phyloP scores from a whole-genome alignment of 2,888 invertebrate species.

The Luperina nickerlii region DNA sequence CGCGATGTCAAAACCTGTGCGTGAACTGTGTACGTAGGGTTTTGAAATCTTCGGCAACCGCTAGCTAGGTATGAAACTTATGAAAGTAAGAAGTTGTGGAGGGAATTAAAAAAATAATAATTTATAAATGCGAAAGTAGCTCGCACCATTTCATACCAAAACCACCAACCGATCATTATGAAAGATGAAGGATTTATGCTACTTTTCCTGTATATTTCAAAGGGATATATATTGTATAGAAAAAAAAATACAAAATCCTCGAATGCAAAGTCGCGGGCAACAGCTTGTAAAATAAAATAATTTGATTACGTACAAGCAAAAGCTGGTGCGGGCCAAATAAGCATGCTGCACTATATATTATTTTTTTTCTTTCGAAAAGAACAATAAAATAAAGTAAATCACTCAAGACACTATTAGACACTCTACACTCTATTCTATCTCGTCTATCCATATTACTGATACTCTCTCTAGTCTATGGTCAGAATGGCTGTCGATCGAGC shows the following conservation, averaged over 20 bases:
- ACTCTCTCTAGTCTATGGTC: conserved; percentile 53
- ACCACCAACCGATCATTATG: neutral
- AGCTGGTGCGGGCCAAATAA: neutral
- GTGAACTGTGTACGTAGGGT: neutral
- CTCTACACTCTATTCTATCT: neutral
- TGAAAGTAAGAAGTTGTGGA: too few species aligned
- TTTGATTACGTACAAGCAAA: neutral
- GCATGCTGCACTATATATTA: neutral
- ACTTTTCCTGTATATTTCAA: neutral
- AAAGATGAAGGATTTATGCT: neutral
- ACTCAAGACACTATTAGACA: neutral
- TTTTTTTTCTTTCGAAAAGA: neutral
- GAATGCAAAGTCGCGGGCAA: neutral
- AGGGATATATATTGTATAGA: neutral
- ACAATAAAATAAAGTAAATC: neutral
- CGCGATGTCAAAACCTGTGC: neutral
- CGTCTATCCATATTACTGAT: neutral
- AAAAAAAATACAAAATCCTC: neutral
- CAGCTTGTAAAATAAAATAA: neutral
- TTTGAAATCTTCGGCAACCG: neutral
- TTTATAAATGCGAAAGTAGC: too few species aligned
- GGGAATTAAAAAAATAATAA: too few species aligned
- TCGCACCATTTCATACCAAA: neutral
- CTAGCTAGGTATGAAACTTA: too few species aligned
- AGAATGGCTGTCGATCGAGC: conserved; percentile 86